Evolutionary conservation across 2,113 vertebrate genomes (phyloP).

Genomic region (Bucco capensis): DNA sequence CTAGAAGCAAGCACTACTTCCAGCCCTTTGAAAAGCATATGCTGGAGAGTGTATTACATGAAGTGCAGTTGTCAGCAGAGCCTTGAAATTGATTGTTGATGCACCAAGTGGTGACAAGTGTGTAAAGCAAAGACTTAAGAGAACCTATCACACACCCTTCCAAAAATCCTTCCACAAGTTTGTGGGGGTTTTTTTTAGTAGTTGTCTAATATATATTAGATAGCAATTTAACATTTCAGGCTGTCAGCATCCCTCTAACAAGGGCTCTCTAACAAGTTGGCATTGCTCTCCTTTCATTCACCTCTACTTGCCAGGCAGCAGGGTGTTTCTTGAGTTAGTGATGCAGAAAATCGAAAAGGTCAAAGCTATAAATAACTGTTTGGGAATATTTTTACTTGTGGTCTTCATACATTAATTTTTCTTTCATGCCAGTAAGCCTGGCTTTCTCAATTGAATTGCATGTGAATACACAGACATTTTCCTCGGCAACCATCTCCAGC

Average conservation of each 20-base stretch:
- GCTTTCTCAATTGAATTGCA: background rate
- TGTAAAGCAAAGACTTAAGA: background rate
- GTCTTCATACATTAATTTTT: conserved; percentile 28
- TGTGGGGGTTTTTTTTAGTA: background rate
- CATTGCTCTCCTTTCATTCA: conserved; percentile 30
- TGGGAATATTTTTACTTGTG: conserved; percentile 32
- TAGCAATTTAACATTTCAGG: background rate
- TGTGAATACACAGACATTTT: background rate
- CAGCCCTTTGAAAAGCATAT: background rate
- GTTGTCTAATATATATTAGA: background rate
- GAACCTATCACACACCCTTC: background rate
- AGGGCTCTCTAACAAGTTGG: background rate
- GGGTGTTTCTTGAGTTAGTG: conserved; percentile 42
- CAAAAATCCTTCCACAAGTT: background rate
- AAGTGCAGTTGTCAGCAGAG: conserved; percentile 17
- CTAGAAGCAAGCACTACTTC: background rate
- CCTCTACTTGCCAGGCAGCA: conserved; percentile 49
- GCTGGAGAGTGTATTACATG: background rate
- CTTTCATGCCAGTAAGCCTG: background rate
- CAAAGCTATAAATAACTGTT: conserved; percentile 59
- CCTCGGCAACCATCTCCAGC: background rate
- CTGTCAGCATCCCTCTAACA: conserved; percentile 4
- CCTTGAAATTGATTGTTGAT: conserved; percentile 24
- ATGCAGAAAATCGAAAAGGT: conserved; percentile 62
- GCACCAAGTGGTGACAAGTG: background rate